These are phyloP conservation scores for Botia almorhae DNA, from an alignment of 2,797 vertebrate genomes.

Conservation along the genomic window DNA sequence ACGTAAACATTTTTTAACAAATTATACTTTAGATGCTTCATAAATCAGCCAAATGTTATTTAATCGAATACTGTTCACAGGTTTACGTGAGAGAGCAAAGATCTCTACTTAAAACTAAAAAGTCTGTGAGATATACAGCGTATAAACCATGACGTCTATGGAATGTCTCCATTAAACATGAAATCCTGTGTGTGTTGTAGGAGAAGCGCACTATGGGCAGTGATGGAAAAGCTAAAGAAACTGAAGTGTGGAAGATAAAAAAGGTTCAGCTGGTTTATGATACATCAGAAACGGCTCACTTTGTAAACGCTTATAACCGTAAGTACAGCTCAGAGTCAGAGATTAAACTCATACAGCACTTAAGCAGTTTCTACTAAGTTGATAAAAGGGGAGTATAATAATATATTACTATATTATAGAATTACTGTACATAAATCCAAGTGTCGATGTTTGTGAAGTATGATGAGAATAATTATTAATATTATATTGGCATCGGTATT, in stretches of 20 bases:
- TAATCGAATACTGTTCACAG: too few relatives aligned
- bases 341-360: neutral
- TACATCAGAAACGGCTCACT: slow-evolving; percentile 88
- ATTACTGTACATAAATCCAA: too few relatives aligned
- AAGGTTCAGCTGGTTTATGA: slow-evolving; percentile 92
- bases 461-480: too few relatives aligned
- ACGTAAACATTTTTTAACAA: too few relatives aligned
- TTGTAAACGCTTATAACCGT: slow-evolving; percentile 92
- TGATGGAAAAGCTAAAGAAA: slow-evolving; percentile 63
- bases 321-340: slow-evolving; percentile 67
- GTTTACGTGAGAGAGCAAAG: too few relatives aligned
- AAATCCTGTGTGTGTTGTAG: slow-evolving; percentile 67
- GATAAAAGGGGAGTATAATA: neutral
- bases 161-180: neutral
- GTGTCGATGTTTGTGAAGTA: too few relatives aligned
- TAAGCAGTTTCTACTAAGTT: neutral
- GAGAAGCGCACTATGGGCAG: slow-evolving; percentile 83
- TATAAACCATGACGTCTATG: too few relatives aligned
- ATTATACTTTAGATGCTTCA: too few relatives aligned
- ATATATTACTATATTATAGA: too few relatives aligned
- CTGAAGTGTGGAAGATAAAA: slow-evolving; percentile 86
- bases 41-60: too few relatives aligned
- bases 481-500: neutral
- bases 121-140: too few relatives aligned
- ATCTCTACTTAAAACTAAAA: too few relatives aligned